Evolutionary conservation across 2,888 invertebrate genomes (phyloP).

Genomic region (Xiphydria camelus): DNA sequence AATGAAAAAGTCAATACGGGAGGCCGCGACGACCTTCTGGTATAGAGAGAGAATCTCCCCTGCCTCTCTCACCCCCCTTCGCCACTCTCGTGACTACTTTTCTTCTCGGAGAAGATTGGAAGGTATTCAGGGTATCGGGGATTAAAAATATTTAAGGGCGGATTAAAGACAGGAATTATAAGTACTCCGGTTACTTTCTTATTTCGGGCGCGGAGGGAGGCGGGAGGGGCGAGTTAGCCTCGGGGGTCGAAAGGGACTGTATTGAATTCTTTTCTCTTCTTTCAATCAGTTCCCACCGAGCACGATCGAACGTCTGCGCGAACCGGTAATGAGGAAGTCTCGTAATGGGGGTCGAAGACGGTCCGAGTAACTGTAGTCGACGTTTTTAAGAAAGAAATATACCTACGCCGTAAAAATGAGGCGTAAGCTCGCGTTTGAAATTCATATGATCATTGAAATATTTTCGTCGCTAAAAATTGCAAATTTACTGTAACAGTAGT

Average conservation of each 20-base stretch:
- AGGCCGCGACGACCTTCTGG: neutral
- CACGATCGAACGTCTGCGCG: too few species aligned
- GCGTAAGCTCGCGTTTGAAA: too few species aligned
- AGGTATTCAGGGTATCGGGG: slow-evolving; percentile 18
- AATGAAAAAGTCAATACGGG: slow-evolving; percentile 29
- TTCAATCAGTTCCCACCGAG: too few species aligned
- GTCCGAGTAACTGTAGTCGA: too few species aligned
- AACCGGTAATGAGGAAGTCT: too few species aligned
- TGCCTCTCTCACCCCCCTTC: slow-evolving; percentile 1
- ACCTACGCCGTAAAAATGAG: too few species aligned
- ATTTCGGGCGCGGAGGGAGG: slow-evolving; percentile 3
- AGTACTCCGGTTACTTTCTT: slow-evolving; percentile 21
- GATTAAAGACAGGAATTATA: slow-evolving; percentile 30
- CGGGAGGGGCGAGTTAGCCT: neutral
- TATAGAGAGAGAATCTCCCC: slow-evolving; percentile 7
- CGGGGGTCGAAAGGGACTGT: too few species aligned
- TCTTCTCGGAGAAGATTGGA: slow-evolving; percentile 10
- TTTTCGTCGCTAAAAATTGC: too few species aligned
- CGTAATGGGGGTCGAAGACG: slow-evolving; percentile 9
- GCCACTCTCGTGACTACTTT: slow-evolving; percentile 5
- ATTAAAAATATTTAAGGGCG: slow-evolving; percentile 33
- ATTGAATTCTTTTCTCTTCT: too few species aligned
- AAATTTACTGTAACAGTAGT: too few species aligned
- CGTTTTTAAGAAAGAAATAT: too few species aligned
- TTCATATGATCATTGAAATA: too few species aligned